Conservation (phyloP, 2,888 invertebrate species). For the Caenorhabditis zanzibari region DNA sequence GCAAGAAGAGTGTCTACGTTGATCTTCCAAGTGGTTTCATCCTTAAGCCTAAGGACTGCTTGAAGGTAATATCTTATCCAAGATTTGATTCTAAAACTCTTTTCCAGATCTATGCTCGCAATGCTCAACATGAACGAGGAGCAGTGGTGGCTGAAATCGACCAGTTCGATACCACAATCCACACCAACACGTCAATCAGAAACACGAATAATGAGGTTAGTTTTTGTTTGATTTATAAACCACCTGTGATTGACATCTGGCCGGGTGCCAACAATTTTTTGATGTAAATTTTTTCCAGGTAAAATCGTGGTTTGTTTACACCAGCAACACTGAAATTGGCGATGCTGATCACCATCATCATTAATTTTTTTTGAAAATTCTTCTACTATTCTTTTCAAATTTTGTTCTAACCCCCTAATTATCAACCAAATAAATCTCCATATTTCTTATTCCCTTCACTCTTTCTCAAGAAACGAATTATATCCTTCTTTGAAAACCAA, state of each 20-base stretch:
- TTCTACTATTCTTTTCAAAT: constrained; percentile 1
- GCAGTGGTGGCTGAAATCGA: constrained; percentile 54
- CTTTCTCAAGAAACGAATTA: constrained; percentile 10
- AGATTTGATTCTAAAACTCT: not conserved
- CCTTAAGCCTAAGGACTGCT: constrained; percentile 63
- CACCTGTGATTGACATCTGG: constrained; percentile 40
- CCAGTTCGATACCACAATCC: constrained; percentile 53
- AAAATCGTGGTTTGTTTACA: constrained; percentile 66
- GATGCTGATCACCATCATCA: constrained; percentile 40
- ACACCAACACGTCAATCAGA: constrained; percentile 59
- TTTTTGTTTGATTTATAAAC: constrained; percentile 16
- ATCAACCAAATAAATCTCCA: not conserved
- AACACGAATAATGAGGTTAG: constrained; percentile 54
- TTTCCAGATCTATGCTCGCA: constrained; percentile 52
- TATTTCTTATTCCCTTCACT: not conserved
- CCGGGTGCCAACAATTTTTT: constrained; percentile 1
- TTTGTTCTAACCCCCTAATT: not conserved
- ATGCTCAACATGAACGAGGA: constrained; percentile 17
- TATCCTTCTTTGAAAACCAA: constrained; percentile 10
- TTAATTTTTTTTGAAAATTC: not conserved
- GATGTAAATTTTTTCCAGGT: constrained; percentile 43
- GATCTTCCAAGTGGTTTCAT: constrained; percentile 57
- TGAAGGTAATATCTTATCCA: constrained; percentile 39
- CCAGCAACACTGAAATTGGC: constrained; percentile 60
- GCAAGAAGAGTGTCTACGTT: constrained; percentile 54